Conservation (phyloP, 1,140 invertebrate genomes). For the Reticulitermes speratus region DNA sequence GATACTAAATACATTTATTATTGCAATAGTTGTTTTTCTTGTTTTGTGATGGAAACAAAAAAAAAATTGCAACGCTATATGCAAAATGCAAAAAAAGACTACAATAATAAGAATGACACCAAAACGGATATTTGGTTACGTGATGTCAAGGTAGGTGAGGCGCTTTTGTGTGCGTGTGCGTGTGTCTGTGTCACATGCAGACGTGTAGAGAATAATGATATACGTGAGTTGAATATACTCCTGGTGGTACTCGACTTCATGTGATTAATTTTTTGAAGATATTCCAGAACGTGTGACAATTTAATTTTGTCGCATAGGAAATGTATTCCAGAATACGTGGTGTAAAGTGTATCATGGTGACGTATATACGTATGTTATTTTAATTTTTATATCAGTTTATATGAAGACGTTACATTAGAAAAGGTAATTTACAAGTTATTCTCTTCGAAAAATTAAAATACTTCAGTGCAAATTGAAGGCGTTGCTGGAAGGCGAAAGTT, state of each 20-base stretch:
- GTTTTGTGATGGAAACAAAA: conserved; percentile 3
- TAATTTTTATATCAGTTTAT: too few relatives aligned
- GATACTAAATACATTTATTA: neutral
- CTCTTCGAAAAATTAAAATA: too few relatives aligned
- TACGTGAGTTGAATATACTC: neutral
- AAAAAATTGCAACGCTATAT: neutral
- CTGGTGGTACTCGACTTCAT: neutral
- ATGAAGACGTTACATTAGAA: too few relatives aligned
- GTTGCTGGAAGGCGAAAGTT: too few relatives aligned
- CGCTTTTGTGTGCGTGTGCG: too few relatives aligned
- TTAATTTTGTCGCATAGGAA: neutral
- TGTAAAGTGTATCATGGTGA: too few relatives aligned
- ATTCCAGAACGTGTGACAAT: neutral
- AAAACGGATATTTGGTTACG: neutral
- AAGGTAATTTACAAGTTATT: too few relatives aligned
- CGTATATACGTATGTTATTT: too few relatives aligned
- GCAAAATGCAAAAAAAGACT: neutral
- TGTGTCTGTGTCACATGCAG: neutral
- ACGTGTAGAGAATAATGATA: neutral
- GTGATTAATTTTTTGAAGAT: conserved; percentile 4
- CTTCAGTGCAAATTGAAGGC: too few relatives aligned
- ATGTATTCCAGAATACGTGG: neutral
- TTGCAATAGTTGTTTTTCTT: conserved; percentile 8
- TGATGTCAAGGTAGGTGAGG: neutral
- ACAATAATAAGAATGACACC: neutral